Base-by-base conservation (phyloP, 2,113 vertebrate species). In the Macroglossus sobrinus region DNA sequence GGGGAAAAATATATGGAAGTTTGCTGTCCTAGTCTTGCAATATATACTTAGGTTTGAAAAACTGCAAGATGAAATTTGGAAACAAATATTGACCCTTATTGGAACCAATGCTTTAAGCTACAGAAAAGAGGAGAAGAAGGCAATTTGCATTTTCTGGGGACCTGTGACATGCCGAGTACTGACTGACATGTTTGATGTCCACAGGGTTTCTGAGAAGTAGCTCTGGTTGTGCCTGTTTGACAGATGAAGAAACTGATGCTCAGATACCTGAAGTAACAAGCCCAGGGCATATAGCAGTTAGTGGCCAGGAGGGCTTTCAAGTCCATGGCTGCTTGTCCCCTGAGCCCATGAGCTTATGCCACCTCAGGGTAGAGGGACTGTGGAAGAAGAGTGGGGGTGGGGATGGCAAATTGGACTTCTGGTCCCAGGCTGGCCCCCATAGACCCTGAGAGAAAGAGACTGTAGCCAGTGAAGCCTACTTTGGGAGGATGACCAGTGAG, bases 401-500 rank as follows among this genome's bases (percentile, higher is more conserved):
- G 55, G 16, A 33, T 12, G 68, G 47, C 22, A 66, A 26, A 59
- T 22, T 50, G 28, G 16, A 24, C 11, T 50, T 24, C 45, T 66
- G 57, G 33, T 84, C 43, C 61, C 43, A 28, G 35, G 9, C 22
- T 75, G 76, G 7, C 2, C n/a, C 21, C 63, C 53, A n/a, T 2
- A 30, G 63, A 15, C 26, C 15, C 78, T 30, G 26, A 78, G 40
- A 5, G 45, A 12, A 26, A 35, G 33, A 84, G 38, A 43, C 24
- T 40, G 38, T 22, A 18, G 35, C 18, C 72, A 53, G 14, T 5
- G 30, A 18, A 90, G 40, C 3, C 6, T 53, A 26, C 45, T 47
- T 63, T 47, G 55, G 35, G 53, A 59, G 28, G 50, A 50, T 45
- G 50, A 47, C 24, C 75, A 82, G 98, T 97, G 98, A 97, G 95